Evolutionary conservation across 1,140 invertebrate genomes (phyloP), one percentile per base, ranked within the genome.

Genomic region (Cydia amplana): DNA sequence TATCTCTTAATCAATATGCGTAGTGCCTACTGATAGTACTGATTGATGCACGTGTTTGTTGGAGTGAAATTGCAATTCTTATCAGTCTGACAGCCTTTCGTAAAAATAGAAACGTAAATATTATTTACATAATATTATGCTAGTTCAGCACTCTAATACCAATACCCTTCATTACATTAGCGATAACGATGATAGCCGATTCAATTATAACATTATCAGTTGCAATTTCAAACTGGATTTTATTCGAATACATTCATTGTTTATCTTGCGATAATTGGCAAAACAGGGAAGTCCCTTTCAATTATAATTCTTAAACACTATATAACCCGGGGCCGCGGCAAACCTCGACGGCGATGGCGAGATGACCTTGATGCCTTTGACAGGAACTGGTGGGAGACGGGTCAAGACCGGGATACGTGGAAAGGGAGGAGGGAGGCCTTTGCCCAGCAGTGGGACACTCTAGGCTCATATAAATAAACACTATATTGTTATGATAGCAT

Each of bases 1-100:
- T 60, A 60, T 60, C 55, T 60, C 18, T 23, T 60, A 60, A 60
- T 60, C 55, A 60, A 60, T 60, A 60, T 60, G 20, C 20, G 55
- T 12, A 23, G 7, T 60, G n/a, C n/a, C 10, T 60, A 18, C 20
- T 28, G 1, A 28, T 4, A 12, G 20, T 60, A 18, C 20, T 28
- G 1, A 28, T 4, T 23, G 20, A 23, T 60, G 23, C 20, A 3
- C 55, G 20, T 60, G 20, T 60, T 51, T 60, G 10, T 23, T 23
- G 0, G 20, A 23, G 20, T 60, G n/a, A 55, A 60, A 20, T 20
- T 60, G 55, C 55, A 60, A 12, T 23, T 23, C 18, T 60, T 23
- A 60, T 60, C n/a, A n/a, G n/a, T n/a, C 20, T 20, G 18, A 60
- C 20, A 10, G 20, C 7, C 9, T 23, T 23, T 60, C 20, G 12